Evolutionary conservation across 1,140 invertebrate species (phyloP), one percentile per base, ranked within the genome.

Genomic region (Sarcophaga peregrina): DNA sequence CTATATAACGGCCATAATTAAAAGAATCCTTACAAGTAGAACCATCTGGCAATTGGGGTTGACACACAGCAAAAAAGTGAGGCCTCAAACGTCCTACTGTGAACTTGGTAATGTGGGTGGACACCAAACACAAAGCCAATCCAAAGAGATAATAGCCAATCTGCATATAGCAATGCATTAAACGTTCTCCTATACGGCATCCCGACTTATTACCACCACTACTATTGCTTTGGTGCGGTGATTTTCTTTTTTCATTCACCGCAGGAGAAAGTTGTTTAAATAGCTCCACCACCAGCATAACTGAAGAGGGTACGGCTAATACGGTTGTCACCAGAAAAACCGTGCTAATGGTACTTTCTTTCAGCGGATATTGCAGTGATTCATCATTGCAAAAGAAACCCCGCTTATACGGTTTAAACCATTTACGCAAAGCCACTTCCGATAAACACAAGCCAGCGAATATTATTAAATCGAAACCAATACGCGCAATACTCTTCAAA

Each of bases 321-420:
- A 82, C 72, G 0, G 88, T 54, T 13, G 74, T 85, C 8, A 87
- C 83, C 80, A 89, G 37, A 54, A 84, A 46, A 0, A 62, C 20
- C 1, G 72, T 74, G 8, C 86, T 82, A 76, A 98, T 94, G 0
- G 96, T 97, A 4, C 94, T 96, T 3, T 92, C 91, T 80, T 93
- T 92, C 87, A 92, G 94, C 6, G 97, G 97, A 91, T 98, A 96
- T 84, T 93, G 93, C 68, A 99, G 93, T 81, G 96, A 96, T 87
- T 98, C 96, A 92, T 99, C 98, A 88, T 97, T 95, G 92, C 98
- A 99, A 91, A 96, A 98, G 92, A 99, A 98, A 20, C 98, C 98
- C 82, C 98, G 92, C 85, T 96, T 92, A 90, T 95, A 97, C 0
- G 97, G 96, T 68, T 92, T 90, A 20, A 94, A 85, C 82, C 85